phyloP scores from a whole-genome alignment of 2,888 invertebrate genomes.

The Drosophila koepferae region DNA sequence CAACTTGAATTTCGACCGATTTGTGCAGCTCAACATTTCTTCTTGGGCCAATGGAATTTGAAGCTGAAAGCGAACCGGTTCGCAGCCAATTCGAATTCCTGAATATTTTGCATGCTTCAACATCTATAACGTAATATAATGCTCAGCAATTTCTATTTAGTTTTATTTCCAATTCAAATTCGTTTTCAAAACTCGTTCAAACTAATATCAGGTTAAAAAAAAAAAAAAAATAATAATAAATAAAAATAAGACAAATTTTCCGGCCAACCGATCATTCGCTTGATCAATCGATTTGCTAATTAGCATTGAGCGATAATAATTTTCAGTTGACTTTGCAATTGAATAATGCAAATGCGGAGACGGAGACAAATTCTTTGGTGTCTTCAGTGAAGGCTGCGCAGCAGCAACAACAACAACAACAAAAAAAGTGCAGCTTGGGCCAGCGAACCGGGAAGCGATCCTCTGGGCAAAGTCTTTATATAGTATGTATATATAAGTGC shows the following conservation, averaged over 20 bases:
- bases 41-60: not conserved
- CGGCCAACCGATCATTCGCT: constrained; percentile 20
- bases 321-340: constrained; percentile 15
- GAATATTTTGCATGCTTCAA: constrained; percentile 6
- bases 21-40: not conserved
- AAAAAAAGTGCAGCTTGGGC: constrained; percentile 7
- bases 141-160: constrained; percentile 1
- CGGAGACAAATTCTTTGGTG: constrained; percentile 7
- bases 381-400: not conserved
- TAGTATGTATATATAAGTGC: not conserved
- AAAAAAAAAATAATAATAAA: too few species aligned
- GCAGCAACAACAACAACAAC: not conserved
- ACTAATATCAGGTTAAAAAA: constrained; percentile 1
- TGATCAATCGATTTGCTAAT: constrained; percentile 71
- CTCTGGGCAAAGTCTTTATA: not conserved
- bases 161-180: constrained; percentile 7
- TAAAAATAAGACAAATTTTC: constrained; percentile 13
- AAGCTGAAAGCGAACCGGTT: constrained; percentile 2
- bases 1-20: not conserved
- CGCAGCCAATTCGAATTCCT: not conserved
- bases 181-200: constrained; percentile 3
- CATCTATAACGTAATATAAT: not conserved
- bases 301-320: constrained; percentile 65
- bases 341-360: constrained; percentile 3
- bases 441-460: constrained; percentile 60